Percentiles rank a stretch among this genome's conserved stretches.
Conservation (phyloP, 2,888 invertebrate species). For the Malthinus seriepunctatus region DNA sequence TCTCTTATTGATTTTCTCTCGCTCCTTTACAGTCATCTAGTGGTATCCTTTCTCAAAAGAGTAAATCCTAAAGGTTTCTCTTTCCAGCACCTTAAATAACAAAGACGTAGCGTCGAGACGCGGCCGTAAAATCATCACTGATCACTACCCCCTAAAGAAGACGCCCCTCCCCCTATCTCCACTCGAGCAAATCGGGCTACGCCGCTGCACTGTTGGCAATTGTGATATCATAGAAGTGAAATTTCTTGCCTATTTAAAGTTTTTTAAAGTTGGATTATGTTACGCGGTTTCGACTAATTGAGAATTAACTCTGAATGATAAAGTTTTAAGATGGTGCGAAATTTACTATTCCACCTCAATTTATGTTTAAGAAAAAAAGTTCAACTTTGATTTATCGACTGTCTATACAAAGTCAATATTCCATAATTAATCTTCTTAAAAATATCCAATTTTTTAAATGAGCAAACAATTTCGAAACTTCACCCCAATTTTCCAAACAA, state of each 20-base stretch:
- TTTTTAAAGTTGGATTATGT: conserved; percentile 42
- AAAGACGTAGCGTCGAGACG: conserved; percentile 39
- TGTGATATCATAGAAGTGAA: conserved; percentile 41
- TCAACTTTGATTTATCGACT: too few species aligned
- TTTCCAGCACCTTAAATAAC: conserved; percentile 37
- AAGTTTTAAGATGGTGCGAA: conserved; percentile 5
- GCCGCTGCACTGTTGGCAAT: conserved; percentile 49
- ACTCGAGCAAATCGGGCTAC: conserved; percentile 52
- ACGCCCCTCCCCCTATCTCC: conserved; percentile 44
- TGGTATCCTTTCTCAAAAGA: conserved; percentile 36
- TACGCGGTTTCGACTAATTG: conserved; percentile 34
- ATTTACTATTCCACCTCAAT: too few species aligned
- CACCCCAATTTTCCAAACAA: too few species aligned
- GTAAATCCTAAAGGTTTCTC: conserved; percentile 28
- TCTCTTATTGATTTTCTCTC: conserved; percentile 57
- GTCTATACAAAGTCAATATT: too few species aligned
- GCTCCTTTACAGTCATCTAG: conserved; percentile 44
- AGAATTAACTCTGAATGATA: conserved; percentile 32
- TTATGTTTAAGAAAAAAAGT: too few species aligned
- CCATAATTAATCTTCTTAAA: too few species aligned
- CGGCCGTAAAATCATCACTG: conserved; percentile 47
- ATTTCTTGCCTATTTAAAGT: conserved; percentile 44
- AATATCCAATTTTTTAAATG: too few species aligned
- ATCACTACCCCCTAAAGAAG: conserved; percentile 41
- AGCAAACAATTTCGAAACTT: too few species aligned